These are phyloP conservation scores for Galaxias olidus DNA, from an alignment of 2,797 vertebrate species.

Conservation along the genomic window DNA sequence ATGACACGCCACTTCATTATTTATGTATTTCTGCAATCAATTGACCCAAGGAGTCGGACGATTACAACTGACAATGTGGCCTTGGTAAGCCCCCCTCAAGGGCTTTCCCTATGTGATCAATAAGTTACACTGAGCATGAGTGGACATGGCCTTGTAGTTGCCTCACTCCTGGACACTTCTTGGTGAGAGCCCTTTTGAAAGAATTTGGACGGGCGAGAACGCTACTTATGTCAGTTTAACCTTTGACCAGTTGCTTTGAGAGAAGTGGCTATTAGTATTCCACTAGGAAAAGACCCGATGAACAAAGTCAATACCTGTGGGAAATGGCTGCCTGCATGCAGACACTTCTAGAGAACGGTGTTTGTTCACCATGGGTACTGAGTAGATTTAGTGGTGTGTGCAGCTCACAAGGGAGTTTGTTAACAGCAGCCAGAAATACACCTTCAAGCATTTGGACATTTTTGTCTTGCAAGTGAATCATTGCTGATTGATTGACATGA, in stretches of 20 bases:
- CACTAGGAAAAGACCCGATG: too few relatives aligned
- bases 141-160: constrained; percentile 21
- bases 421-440: constrained; percentile 2
- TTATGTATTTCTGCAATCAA: constrained; percentile 74
- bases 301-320: too few relatives aligned
- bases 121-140: constrained; percentile 23
- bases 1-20: constrained; percentile 71
- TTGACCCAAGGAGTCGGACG: constrained; percentile 41
- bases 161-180: not conserved
- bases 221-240: not conserved
- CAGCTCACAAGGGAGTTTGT: not conserved
- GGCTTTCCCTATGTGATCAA: constrained; percentile 33
- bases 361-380: too few relatives aligned
- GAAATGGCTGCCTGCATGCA: too few relatives aligned
- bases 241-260: too few relatives aligned
- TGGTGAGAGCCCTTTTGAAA: not conserved
- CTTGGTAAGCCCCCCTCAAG: constrained; percentile 12
- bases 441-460: constrained; percentile 21
- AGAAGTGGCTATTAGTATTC: too few relatives aligned
- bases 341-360: too few relatives aligned
- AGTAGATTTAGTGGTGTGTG: too few relatives aligned
- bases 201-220: not conserved
- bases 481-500: constrained; percentile 30
- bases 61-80: constrained; percentile 24
- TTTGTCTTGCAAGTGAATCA: constrained; percentile 25